These are phyloP conservation scores for Ochropleura leucogaster DNA, from an alignment of 2,888 invertebrate genomes.

Conservation along the genomic window DNA sequence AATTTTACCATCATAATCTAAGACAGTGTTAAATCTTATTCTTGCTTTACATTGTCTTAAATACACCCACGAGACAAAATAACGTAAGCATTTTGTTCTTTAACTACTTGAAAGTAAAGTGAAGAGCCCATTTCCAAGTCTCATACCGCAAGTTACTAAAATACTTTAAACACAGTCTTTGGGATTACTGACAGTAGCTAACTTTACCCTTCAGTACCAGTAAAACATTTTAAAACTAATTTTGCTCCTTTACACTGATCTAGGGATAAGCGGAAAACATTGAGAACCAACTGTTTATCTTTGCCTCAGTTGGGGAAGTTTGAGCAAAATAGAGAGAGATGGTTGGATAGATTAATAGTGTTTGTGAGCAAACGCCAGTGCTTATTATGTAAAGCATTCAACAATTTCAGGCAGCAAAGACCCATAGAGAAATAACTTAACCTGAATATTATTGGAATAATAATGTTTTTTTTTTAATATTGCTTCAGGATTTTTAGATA, in stretches of 20 bases:
- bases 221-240: constrained; percentile 57
- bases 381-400: constrained; percentile 10
- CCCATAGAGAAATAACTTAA: too few species aligned
- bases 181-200: constrained; percentile 24
- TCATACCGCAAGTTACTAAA: constrained; percentile 29
- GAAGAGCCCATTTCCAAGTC: neutral
- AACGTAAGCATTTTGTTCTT: neutral
- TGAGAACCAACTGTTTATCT: constrained; percentile 40
- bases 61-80: neutral
- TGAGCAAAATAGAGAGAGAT: constrained; percentile 25
- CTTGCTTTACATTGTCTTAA: neutral
- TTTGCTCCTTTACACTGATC: constrained; percentile 40
- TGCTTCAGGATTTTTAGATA: constrained; percentile 24
- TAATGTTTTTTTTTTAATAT: too few species aligned
- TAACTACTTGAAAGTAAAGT: neutral
- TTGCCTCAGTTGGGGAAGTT: constrained; percentile 29
- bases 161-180: constrained; percentile 18
- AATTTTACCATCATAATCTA: neutral
- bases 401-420: too few species aligned
- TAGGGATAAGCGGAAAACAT: constrained; percentile 40
- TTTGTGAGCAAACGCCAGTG: constrained; percentile 45
- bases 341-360: constrained; percentile 43
- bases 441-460: too few species aligned
- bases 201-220: constrained; percentile 32
- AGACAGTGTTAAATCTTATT: neutral